Percentiles rank a stretch among this genome's conserved stretches.
Evolutionary conservation across 2,113 vertebrate species (phyloP).

Genomic region (Triplophysa rosa): DNA sequence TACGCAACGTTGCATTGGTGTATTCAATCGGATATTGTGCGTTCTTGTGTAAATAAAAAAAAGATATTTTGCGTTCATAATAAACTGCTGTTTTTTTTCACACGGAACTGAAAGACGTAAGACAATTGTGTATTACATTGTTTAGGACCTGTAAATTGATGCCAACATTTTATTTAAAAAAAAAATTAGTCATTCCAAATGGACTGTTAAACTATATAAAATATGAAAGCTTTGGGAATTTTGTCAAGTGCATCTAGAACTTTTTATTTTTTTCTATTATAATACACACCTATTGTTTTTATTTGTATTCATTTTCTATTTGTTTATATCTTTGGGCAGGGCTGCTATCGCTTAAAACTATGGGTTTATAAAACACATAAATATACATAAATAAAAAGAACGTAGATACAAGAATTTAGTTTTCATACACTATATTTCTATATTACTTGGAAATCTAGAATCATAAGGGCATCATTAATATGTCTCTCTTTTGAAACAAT

Average conservation of each 20-base stretch:
- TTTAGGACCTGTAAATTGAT: no score
- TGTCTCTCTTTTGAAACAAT: not conserved
- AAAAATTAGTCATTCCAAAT: no score
- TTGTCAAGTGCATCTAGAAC: not conserved
- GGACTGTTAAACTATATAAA: not conserved
- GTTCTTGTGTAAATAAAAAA: not conserved
- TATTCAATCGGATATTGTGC: not conserved
- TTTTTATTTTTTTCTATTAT: not conserved
- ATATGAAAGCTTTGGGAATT: not conserved
- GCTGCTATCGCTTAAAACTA: no score
- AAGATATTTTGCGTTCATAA: no score
- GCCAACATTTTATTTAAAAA: no score
- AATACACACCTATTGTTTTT: not conserved
- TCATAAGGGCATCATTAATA: not conserved
- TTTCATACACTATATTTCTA: no score
- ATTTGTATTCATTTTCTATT: not conserved
- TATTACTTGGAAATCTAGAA: no score
- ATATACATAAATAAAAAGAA: not conserved
- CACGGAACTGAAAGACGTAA: no score
- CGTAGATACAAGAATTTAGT: no score
- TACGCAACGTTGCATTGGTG: slow-evolving; percentile 29
- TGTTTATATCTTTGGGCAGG: not conserved
- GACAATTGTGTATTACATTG: no score
- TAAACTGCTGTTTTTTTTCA: no score
- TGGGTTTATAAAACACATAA: not conserved